phyloP scores from a whole-genome alignment of 2,888 invertebrate genomes.

The Mythimna albipuncta region DNA sequence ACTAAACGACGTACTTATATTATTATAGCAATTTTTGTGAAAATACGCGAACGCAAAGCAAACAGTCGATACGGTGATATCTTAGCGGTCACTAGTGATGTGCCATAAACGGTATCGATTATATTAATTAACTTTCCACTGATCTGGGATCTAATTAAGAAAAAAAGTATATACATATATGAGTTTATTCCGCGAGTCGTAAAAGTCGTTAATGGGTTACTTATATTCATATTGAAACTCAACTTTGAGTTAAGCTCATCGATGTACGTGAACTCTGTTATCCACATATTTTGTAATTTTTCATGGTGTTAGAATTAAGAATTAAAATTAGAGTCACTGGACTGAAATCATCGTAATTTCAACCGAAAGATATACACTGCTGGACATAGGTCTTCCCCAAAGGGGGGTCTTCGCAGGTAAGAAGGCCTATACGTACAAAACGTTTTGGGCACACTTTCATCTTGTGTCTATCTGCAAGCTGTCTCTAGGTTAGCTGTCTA shows the following conservation, averaged over 20 bases:
- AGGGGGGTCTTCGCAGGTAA: too few species aligned
- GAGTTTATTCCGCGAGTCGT: constrained; percentile 21
- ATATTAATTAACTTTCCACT: constrained; percentile 84
- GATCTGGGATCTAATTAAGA: constrained; percentile 46
- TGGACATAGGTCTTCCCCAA: too few species aligned
- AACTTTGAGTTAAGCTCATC: too few species aligned
- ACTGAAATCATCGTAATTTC: background rate
- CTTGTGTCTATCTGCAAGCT: too few species aligned
- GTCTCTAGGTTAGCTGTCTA: too few species aligned
- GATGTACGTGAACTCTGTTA: too few species aligned
- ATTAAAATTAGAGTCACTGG: background rate
- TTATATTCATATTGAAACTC: background rate
- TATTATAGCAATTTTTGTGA: constrained; percentile 59
- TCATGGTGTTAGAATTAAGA: too few species aligned
- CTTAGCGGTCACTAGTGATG: constrained; percentile 76
- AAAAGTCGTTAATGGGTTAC: constrained; percentile 15
- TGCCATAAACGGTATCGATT: constrained; percentile 80
- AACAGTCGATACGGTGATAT: constrained; percentile 59
- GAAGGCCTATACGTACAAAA: too few species aligned
- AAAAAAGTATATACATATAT: constrained; percentile 22
- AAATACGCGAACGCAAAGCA: constrained; percentile 54
- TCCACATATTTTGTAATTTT: too few species aligned
- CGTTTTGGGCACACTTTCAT: too few species aligned
- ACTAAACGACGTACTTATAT: constrained; percentile 37
- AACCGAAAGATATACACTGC: too few species aligned